phyloP scores from a whole-genome alignment of 2,797 vertebrate species.

The Delichon dasypus region DNA sequence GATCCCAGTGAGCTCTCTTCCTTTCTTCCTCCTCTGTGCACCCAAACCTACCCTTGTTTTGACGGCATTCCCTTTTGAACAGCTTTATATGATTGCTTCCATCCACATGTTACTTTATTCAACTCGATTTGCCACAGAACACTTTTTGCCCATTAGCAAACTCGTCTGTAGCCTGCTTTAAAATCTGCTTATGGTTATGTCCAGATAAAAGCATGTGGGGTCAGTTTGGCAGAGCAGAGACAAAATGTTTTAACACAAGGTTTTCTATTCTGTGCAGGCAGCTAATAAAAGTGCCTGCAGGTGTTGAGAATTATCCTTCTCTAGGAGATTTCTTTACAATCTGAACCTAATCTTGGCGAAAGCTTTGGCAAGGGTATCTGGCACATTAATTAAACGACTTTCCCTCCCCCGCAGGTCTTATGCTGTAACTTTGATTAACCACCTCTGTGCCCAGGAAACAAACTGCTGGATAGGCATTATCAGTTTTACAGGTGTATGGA shows the following conservation, averaged over 20 bases:
- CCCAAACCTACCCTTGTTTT: not conserved
- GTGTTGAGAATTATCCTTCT: slow-evolving; percentile 68
- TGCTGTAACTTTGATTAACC: slow-evolving; percentile 59
- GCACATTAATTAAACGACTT: slow-evolving; percentile 60
- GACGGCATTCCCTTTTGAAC: not conserved
- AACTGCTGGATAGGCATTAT: slow-evolving; percentile 33
- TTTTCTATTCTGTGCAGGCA: slow-evolving; percentile 51
- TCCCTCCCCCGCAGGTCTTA: slow-evolving; percentile 21
- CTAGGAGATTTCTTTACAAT: slow-evolving; percentile 60
- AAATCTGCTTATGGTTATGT: slow-evolving; percentile 65
- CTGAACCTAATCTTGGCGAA: slow-evolving; percentile 67
- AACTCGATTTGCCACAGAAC: slow-evolving; percentile 23
- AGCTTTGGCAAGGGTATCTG: slow-evolving; percentile 65
- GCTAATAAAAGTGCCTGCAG: slow-evolving; percentile 68
- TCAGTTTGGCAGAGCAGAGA: slow-evolving; percentile 37
- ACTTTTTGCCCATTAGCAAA: slow-evolving; percentile 31
- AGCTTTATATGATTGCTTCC: slow-evolving; percentile 27
- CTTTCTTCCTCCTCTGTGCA: not conserved
- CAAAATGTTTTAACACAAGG: slow-evolving; percentile 58
- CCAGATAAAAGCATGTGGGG: slow-evolving; percentile 54
- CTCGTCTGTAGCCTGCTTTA: slow-evolving; percentile 5
- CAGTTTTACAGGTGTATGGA: slow-evolving; percentile 58
- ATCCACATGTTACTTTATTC: not conserved
- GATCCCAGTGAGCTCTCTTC: not conserved
- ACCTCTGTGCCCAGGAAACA: slow-evolving; percentile 27